Base-by-base conservation (phyloP, 1,140 invertebrate species). In the Cyrtorhinus lividipennis region DNA sequence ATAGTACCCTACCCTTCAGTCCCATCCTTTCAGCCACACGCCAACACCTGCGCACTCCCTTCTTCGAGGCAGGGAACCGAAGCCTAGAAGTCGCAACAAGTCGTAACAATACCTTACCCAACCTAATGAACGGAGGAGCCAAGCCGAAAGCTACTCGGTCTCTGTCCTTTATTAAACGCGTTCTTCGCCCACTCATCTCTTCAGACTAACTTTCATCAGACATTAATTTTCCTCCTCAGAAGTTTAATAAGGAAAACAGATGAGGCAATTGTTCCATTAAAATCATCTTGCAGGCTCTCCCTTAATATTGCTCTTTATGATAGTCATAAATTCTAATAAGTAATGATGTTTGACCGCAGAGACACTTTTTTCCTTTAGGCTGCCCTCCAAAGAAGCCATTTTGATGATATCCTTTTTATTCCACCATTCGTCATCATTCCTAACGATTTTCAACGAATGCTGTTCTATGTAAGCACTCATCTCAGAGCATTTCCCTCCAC, bases 21-120 rank as follows among this genome's bases (percentile, higher is more conserved):
- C 20, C 48, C 48, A n/a, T n/a, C 20, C 48, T 53, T 53, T 12
- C 48, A 53, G 3, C 48, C 48, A 20, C 48, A 5, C 38, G 38
- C 38, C 48, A 3, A 53, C 48, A 53, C 48, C 48, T 53, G 48
- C 12, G 48, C 48, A 22, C 48, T 53, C 48, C 18, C 5, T 8
- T 5, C 15, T 38, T 5, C 30, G 5, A 15, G 20, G 8, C 10
- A 20, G 20, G 20, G 20, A 53, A 53, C 8, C 48, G 20, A 53
- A 53, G 48, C 48, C 5, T 53, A 53, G 20, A 53, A 53, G 48
- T 53, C 48, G 10, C 48, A 15, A 53, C 48, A 53, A 53, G 12
- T 53, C 48, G 48, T 53, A 53, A 53, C 10, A 53, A 53, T 53
- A 53, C 48, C 48, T 53, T 53, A 13, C 8, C 48, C 48, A 53